These are phyloP conservation scores for Unio pictorum DNA, from an alignment of 2,888 invertebrate genomes.

Conservation along the genomic window DNA sequence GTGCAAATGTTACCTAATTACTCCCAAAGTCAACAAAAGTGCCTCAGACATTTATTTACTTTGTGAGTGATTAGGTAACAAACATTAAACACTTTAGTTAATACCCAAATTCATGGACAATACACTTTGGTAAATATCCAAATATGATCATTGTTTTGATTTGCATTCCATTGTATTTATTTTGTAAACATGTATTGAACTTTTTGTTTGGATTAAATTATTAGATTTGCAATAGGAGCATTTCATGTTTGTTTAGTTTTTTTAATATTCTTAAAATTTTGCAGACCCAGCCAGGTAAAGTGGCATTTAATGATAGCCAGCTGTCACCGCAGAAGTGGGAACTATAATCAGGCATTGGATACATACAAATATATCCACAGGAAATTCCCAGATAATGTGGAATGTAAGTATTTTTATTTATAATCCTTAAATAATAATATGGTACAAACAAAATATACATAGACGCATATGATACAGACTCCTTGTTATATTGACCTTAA, in stretches of 20 bases:
- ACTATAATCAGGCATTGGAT: constrained; percentile 86
- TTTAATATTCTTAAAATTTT: constrained; percentile 8
- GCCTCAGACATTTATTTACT: no score
- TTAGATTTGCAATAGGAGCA: neutral
- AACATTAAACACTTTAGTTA: no score
- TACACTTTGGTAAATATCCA: no score
- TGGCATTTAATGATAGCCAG: constrained; percentile 90
- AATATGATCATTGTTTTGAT: no score
- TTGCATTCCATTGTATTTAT: no score
- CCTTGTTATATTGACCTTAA: no score
- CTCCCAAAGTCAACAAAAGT: no score
- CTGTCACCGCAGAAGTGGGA: constrained; percentile 86
- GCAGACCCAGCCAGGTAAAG: constrained; percentile 83
- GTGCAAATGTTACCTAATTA: no score
- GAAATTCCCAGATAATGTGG: constrained; percentile 94
- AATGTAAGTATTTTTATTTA: constrained; percentile 78
- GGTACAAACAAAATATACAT: neutral
- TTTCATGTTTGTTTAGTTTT: no score
- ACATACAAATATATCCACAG: constrained; percentile 89
- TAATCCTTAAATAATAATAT: neutral
- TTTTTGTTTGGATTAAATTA: neutral
- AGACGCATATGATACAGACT: neutral
- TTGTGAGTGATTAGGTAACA: no score
- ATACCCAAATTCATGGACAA: no score
- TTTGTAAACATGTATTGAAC: neutral